Base-by-base conservation (phyloP, 1,140 invertebrate genomes). In the Drosophila sproati region DNA sequence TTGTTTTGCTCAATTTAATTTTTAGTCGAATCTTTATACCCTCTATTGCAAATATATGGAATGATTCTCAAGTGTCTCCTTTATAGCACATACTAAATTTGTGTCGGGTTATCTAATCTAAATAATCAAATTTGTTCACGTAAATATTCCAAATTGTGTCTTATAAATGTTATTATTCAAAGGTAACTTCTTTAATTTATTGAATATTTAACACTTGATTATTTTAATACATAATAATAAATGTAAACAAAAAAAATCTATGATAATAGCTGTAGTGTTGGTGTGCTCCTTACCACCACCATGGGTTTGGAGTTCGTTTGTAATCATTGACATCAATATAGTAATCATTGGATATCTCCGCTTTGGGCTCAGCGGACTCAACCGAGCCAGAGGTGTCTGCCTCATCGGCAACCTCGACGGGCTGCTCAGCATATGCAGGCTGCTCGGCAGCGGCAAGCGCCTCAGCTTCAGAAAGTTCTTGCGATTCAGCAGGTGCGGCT, bases 261-360 rank as follows among this genome's bases (percentile, higher is more conserved):
- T 10, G 6, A 2, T 31, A 32, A 5, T 2, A 31, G 28, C 6
- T 50, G 3, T 35, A n/a, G 29, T 6, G 20, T 7, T 3, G 2
- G 6, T 6, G 5, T 2, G 41, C 5, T 37, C 3, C 29, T 10
- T 51, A 68, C n/a, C 47, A 68, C 66, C 66, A 68, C 66, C 66
- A 68, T 28, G 54, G 55, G 5, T 7, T 55, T 1, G 66, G 29
- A 3, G 55, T n/a, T 2, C n/a, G 66, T 3, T 37, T 50, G 0
- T 60, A 6, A n/a, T 68, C 66, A 2, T 48, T 39, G 34, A 68
- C 66, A 50, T 68, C 66, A 35, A 68, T 68, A 5, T 41, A 68
- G 34, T 68, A 68, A 51, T 68, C 66, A 3, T 45, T 10, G 6
- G 54, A 56, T 31, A 67, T 29, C 8, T 37, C n/a, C 1, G n/a